Percentiles rank a stretch among this genome's conserved stretches.
phyloP scores from a whole-genome alignment of 2,888 invertebrate species.

The Caenorhabditis doughertyi region DNA sequence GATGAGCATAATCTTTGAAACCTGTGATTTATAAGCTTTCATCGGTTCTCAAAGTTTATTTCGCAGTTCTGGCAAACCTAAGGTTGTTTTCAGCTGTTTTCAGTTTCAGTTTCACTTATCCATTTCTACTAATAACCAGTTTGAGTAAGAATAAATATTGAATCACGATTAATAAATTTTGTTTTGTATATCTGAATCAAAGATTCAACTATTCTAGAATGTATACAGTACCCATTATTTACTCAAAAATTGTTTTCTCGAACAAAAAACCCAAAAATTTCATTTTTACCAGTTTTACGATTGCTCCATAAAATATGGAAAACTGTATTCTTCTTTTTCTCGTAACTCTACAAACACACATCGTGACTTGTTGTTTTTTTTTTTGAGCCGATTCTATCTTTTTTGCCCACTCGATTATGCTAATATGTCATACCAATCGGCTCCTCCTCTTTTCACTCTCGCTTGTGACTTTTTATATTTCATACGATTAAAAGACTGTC shows the following conservation, averaged over 20 bases:
- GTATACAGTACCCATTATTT: background rate
- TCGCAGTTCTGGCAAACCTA: too few relatives aligned
- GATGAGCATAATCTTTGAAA: too few relatives aligned
- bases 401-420: constrained; percentile 49
- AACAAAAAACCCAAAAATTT: background rate
- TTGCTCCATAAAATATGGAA: constrained; percentile 53
- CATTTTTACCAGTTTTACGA: constrained; percentile 21
- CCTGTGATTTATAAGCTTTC: too few relatives aligned
- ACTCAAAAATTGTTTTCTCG: background rate
- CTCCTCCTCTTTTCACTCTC: constrained; percentile 36
- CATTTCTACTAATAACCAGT: too few relatives aligned
- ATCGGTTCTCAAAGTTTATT: too few relatives aligned
- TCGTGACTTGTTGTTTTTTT: constrained; percentile 2
- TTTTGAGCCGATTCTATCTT: constrained; percentile 27
- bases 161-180: too few relatives aligned
- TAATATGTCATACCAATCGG: constrained; percentile 31
- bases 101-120: too few relatives aligned
- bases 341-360: constrained; percentile 10
- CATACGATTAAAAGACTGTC: constrained; percentile 31
- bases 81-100: too few relatives aligned
- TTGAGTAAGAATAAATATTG: too few relatives aligned
- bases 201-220: background rate
- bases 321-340: constrained; percentile 23
- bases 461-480: constrained; percentile 42
- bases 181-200: too few relatives aligned